Conservation (phyloP, 2,113 vertebrate species). For the Struthio camelus region DNA sequence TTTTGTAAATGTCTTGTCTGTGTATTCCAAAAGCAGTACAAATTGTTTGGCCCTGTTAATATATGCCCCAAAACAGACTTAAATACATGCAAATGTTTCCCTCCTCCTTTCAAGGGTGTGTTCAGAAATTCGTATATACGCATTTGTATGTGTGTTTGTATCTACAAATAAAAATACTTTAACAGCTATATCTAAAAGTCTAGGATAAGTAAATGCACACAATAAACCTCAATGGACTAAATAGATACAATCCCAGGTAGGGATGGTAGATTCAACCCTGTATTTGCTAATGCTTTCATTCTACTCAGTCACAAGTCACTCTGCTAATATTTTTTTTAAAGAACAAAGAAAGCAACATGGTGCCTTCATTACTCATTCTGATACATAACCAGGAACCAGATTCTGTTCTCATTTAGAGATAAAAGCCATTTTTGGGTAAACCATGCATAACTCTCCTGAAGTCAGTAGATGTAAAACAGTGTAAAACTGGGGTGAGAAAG, state of each 20-base stretch:
- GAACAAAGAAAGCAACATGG: neutral
- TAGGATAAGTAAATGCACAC: neutral
- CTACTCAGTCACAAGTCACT: neutral
- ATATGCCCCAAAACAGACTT: neutral
- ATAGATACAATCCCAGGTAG: neutral
- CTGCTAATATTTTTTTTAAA: neutral
- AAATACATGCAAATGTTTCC: neutral
- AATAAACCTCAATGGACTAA: neutral
- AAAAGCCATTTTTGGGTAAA: constrained; percentile 38
- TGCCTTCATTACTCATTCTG: neutral
- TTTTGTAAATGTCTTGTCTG: neutral
- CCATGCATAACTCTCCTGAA: constrained; percentile 6
- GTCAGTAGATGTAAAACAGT: constrained; percentile 18
- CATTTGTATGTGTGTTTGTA: neutral
- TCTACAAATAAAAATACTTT: neutral
- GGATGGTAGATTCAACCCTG: neutral
- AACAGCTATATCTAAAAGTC: neutral
- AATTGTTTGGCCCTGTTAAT: neutral
- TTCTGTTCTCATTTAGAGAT: constrained; percentile 24
- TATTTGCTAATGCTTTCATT: neutral
- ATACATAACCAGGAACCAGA: neutral
- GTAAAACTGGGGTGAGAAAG: constrained; percentile 15
- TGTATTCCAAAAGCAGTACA: neutral
- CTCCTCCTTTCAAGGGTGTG: neutral
- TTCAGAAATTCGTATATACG: neutral